These are phyloP conservation scores for Podarcis lilfordi DNA, from an alignment of 2,797 vertebrate genomes.

Conservation along the genomic window DNA sequence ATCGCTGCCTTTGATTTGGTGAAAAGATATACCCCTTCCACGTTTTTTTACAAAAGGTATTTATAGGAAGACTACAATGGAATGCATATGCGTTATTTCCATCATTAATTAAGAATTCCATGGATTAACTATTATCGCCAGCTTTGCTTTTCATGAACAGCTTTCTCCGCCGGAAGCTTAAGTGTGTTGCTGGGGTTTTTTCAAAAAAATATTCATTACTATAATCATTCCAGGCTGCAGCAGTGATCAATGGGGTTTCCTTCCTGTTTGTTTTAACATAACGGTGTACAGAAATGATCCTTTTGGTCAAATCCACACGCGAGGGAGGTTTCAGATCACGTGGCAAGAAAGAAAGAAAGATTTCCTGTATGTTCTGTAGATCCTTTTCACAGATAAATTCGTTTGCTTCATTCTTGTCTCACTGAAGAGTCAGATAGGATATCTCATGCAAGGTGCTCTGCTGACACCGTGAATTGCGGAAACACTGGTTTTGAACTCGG, in stretches of 20 bases:
- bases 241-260: neutral
- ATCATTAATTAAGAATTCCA: slow-evolving; percentile 51
- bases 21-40: slow-evolving; percentile 53
- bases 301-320: slow-evolving; percentile 54
- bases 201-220: slow-evolving; percentile 27
- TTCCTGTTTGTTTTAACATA: slow-evolving; percentile 20
- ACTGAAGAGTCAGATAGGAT: slow-evolving; percentile 68
- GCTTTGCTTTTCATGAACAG: slow-evolving; percentile 32
- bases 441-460: slow-evolving; percentile 62
- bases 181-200: slow-evolving; percentile 33
- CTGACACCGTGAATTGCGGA: slow-evolving; percentile 60
- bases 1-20: slow-evolving; percentile 75
- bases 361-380: slow-evolving; percentile 66
- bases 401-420: slow-evolving; percentile 65
- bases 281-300: slow-evolving; percentile 53
- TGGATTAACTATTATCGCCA: slow-evolving; percentile 1
- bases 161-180: slow-evolving; percentile 42
- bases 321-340: slow-evolving; percentile 56
- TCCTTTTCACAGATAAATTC: slow-evolving; percentile 62
- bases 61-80: slow-evolving; percentile 65
- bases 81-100: slow-evolving; percentile 47
- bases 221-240: slow-evolving; percentile 41
- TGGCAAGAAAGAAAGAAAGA: slow-evolving; percentile 72
- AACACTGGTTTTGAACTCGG: slow-evolving; percentile 62
- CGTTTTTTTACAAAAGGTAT: slow-evolving; percentile 25